Percentiles rank a stretch among this genome's conserved stretches.
Conservation (phyloP, 2,888 invertebrate species). For the Ligdia adustata region DNA sequence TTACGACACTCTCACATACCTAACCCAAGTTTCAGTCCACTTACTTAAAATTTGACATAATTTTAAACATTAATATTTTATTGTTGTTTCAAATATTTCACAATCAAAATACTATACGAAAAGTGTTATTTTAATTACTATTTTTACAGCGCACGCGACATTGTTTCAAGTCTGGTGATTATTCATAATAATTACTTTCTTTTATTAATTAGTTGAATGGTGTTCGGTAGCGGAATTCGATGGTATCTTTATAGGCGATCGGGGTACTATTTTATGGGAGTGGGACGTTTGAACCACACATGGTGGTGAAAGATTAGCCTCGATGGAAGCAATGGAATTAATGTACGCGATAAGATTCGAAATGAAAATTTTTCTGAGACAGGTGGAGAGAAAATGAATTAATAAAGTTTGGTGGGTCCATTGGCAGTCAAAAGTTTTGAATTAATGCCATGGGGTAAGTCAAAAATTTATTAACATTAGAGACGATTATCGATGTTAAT, state of each 20-base stretch:
- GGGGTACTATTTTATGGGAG: conserved; percentile 55
- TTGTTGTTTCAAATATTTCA: conserved; percentile 29
- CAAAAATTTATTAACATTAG: no score
- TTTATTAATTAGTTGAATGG: conserved; percentile 75
- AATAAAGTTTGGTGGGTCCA: no score
- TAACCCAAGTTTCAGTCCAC: conserved; percentile 9
- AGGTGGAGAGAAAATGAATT: no score
- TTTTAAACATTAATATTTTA: conserved; percentile 27
- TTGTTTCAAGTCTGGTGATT: conserved; percentile 42
- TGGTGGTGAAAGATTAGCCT: conserved; percentile 38
- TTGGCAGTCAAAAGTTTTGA: no score
- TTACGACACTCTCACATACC: conserved; percentile 16
- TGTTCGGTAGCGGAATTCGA: conserved; percentile 68
- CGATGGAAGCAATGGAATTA: conserved; percentile 16
- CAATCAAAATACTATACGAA: conserved; percentile 25
- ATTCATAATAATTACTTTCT: conserved; percentile 47
- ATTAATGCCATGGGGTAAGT: no score
- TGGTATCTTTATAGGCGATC: conserved; percentile 77
- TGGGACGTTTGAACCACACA: conserved; percentile 55
- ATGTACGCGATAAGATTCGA: conserved; percentile 24
- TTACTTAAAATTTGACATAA: conserved; percentile 22
- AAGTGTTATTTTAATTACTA: conserved; percentile 33
- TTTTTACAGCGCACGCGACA: conserved; percentile 32
- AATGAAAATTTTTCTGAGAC: not conserved
- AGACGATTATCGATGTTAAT: no score